A percentile compares a stretch with the other conserved stretches of the same genome.
phyloP scores from a whole-genome alignment of 2,797 vertebrate species.

The Lutjanus campechanus region DNA sequence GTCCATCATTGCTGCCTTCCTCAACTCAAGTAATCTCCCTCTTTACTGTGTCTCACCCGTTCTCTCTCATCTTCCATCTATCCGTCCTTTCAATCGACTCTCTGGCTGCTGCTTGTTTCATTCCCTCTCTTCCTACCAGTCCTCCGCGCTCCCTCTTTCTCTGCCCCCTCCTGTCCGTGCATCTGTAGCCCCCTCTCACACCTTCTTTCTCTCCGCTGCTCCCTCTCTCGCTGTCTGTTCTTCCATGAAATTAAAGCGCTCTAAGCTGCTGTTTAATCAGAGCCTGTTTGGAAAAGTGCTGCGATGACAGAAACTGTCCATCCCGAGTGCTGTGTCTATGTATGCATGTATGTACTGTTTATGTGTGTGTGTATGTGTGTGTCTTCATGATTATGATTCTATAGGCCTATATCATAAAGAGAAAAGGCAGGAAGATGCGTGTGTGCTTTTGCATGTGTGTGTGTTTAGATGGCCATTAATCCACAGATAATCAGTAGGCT shows the following conservation, averaged over 20 bases:
- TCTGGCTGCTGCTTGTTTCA: slow-evolving; percentile 53
- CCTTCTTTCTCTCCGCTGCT: slow-evolving; percentile 51
- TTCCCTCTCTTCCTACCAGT: slow-evolving; percentile 53
- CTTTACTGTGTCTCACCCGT: slow-evolving; percentile 46
- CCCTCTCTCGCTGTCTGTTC: slow-evolving; percentile 83
- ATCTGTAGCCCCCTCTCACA: slow-evolving; percentile 46
- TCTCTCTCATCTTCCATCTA: slow-evolving; percentile 58
- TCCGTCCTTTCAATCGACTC: slow-evolving; percentile 61
- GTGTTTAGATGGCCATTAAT: slow-evolving; percentile 54
- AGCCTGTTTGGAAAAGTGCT: slow-evolving; percentile 83
- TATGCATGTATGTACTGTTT: slow-evolving; percentile 54
- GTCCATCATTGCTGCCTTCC: slow-evolving; percentile 62
- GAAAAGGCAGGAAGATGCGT: slow-evolving; percentile 10
- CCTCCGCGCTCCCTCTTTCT: slow-evolving; percentile 13
- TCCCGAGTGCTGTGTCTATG: slow-evolving; percentile 59
- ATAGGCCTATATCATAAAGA: slow-evolving; percentile 14
- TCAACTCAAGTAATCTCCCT: slow-evolving; percentile 52
- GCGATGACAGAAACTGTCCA: slow-evolving; percentile 80
- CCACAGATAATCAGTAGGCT: slow-evolving; percentile 65
- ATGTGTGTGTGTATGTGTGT: slow-evolving; percentile 34
- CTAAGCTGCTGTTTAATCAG: slow-evolving; percentile 87
- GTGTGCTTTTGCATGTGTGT: slow-evolving; percentile 12
- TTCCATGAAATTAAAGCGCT: slow-evolving; percentile 89
- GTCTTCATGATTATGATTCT: slow-evolving; percentile 32
- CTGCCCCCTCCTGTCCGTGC: slow-evolving; percentile 5